Evolutionary conservation across 2,888 invertebrate genomes (phyloP).

Genomic region (Zaprionus obscuricornis): DNA sequence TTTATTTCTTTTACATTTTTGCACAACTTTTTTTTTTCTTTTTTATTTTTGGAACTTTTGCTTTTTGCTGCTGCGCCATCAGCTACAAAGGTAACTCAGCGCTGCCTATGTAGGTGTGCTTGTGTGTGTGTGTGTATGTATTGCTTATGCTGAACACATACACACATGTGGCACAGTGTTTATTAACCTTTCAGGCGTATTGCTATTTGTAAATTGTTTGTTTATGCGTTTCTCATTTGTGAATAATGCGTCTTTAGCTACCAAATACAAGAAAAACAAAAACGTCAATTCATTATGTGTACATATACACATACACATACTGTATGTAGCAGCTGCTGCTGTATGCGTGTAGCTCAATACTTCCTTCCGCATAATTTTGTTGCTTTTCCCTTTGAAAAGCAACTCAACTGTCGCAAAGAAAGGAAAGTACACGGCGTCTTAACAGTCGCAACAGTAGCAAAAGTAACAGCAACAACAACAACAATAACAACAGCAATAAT

Average conservation of each 20-base stretch:
- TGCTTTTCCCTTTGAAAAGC: slow-evolving; percentile 41
- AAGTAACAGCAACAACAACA: slow-evolving; percentile 5
- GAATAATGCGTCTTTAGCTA: slow-evolving; percentile 41
- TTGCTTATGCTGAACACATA: background rate
- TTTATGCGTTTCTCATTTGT: slow-evolving; percentile 25
- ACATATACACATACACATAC: background rate
- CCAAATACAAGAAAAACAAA: slow-evolving; percentile 12
- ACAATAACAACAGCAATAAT: slow-evolving; percentile 6
- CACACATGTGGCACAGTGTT: slow-evolving; percentile 17
- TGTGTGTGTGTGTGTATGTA: background rate
- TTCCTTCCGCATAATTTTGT: slow-evolving; percentile 64
- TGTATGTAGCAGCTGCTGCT: slow-evolving; percentile 7
- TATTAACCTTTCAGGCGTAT: slow-evolving; percentile 39
- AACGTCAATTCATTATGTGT: slow-evolving; percentile 3
- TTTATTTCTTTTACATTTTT: too few relatives aligned
- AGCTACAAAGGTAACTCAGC: too few relatives aligned
- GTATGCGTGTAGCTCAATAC: slow-evolving; percentile 42
- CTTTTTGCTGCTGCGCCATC: too few relatives aligned
- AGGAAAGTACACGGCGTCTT: slow-evolving; percentile 52
- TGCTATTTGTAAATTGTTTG: slow-evolving; percentile 48
- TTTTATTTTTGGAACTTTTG: too few relatives aligned
- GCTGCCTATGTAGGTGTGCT: too few relatives aligned
- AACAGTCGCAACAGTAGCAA: slow-evolving; percentile 34
- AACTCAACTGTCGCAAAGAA: slow-evolving; percentile 71
- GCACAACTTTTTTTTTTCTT: too few relatives aligned